Conservation (phyloP, 2,888 invertebrate species). For the Metellina segmentata region DNA sequence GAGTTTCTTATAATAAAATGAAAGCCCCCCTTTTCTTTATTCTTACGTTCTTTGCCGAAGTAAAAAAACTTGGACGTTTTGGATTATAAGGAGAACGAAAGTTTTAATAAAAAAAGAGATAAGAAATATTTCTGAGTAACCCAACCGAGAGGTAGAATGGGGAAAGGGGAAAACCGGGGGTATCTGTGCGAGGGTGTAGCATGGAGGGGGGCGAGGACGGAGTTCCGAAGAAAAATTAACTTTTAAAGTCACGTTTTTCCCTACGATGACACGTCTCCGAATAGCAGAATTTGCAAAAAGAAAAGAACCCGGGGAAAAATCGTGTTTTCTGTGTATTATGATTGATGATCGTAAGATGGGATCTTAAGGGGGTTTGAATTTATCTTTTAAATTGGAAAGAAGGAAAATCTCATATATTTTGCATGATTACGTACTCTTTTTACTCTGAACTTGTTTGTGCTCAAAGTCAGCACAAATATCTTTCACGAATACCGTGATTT, state of each 20-base stretch:
- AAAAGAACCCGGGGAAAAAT: background rate
- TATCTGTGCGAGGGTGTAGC: background rate
- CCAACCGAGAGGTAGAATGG: conserved; percentile 15
- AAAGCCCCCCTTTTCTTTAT: conserved; percentile 10
- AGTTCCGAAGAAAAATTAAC: conserved; percentile 61
- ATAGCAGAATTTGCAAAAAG: conserved; percentile 51
- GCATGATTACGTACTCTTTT: conserved; percentile 40
- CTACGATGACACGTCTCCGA: conserved; percentile 57
- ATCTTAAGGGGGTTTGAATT: conserved; percentile 39
- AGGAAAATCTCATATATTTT: conserved; percentile 52
- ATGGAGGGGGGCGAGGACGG: background rate
- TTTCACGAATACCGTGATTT: background rate
- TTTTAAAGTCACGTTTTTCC: conserved; percentile 60
- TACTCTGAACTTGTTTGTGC: background rate
- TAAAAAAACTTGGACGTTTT: conserved; percentile 20
- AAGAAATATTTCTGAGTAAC: conserved; percentile 46
- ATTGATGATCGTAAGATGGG: conserved; percentile 53
- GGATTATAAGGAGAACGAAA: conserved; percentile 40
- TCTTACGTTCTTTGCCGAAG: background rate
- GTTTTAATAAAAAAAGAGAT: conserved; percentile 20
- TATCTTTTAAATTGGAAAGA: conserved; percentile 42
- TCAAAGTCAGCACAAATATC: background rate
- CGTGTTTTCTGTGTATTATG: conserved; percentile 50
- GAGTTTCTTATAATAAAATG: conserved; percentile 62
- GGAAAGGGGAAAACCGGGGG: background rate